These are phyloP conservation scores for Hemicentrotus pulcherrimus DNA, from an alignment of 35 echinoderm and acorn worm species.

Conservation along the genomic window DNA sequence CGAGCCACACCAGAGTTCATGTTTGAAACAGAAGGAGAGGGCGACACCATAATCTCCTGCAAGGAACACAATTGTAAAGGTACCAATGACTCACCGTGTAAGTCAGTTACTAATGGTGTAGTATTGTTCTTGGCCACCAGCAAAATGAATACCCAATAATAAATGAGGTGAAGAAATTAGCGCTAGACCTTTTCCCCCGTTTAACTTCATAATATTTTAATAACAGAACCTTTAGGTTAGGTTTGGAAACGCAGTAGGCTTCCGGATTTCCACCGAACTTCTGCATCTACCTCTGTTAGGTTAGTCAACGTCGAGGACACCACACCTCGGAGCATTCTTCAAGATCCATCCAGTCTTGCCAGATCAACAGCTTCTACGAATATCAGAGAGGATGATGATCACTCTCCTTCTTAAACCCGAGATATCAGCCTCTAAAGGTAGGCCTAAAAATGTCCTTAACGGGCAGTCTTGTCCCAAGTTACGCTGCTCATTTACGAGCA, in stretches of 20 bases:
- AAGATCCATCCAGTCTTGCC: background rate
- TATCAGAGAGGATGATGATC: no score
- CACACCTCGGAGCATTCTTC: background rate
- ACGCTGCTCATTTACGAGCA: background rate
- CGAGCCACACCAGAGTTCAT: constrained; percentile 49
- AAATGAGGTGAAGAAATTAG: background rate
- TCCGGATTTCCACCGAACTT: background rate
- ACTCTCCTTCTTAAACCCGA: background rate
- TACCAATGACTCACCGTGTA: background rate
- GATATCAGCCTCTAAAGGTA: background rate
- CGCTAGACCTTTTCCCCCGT: background rate
- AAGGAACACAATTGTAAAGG: constrained; percentile 56
- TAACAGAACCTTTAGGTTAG: background rate
- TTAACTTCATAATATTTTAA: background rate
- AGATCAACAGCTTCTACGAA: background rate
- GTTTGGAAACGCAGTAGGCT: background rate
- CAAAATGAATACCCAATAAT: background rate
- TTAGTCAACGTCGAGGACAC: background rate
- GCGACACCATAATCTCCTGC: constrained; percentile 58
- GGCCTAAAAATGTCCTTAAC: background rate
- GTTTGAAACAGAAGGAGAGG: constrained; percentile 20
- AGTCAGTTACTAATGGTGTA: background rate
- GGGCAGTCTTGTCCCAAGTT: background rate
- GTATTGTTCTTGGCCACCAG: background rate
- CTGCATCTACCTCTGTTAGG: background rate